Base-by-base conservation (phyloP, 2,888 invertebrate species). In the Chelonus formosanus region DNA sequence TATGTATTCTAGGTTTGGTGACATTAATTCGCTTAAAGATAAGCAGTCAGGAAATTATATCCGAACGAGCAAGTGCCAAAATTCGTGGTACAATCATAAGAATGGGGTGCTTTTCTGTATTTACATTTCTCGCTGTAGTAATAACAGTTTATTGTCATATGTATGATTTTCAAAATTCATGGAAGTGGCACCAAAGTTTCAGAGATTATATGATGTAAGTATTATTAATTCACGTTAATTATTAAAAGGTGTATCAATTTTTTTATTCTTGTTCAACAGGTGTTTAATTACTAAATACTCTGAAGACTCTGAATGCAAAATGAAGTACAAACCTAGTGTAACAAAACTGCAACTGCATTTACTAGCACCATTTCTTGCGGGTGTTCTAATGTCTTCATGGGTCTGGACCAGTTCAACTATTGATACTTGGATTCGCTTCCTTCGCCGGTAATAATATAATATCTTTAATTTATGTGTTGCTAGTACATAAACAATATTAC, bases 361-460 rank as follows among this genome's bases (percentile, higher is more conserved):
- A 75, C 84, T 96, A 68, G 90, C 93, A 63, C 89, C 93, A 70
- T 96, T 96, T 86, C 91, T 92, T 71, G 90, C 92, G 47, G 96
- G 96, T 50, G 89, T 95, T 69, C 89, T 93, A 36, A 94, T 96
- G 92, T 94, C 96, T 3, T 94, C 95, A 0, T 97, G 96, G 96
- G 93, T 95, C 40, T 97, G 96, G 96, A 96, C 94, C 5, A 89
- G 89, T 32, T 91, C 94, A 47, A 94, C 96, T 4, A 83, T 93
- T 4, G 90, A 92, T 73, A 90, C 92, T 8, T 98, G 97, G 97
- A 89, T 90, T 69, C 88, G 95, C 65, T 95, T 93, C 83, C 86
- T 95, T 65, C 89, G 91, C 80, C 92, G 92, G 95, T 95, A 85
- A 78, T 8, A 50, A 52, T 43, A 50, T 59, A 2, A 48, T 35